A percentile compares a stretch with the other conserved stretches of the same genome.
phyloP scores from a whole-genome alignment of 2,888 invertebrate species.

The Odontocerum albicorne region DNA sequence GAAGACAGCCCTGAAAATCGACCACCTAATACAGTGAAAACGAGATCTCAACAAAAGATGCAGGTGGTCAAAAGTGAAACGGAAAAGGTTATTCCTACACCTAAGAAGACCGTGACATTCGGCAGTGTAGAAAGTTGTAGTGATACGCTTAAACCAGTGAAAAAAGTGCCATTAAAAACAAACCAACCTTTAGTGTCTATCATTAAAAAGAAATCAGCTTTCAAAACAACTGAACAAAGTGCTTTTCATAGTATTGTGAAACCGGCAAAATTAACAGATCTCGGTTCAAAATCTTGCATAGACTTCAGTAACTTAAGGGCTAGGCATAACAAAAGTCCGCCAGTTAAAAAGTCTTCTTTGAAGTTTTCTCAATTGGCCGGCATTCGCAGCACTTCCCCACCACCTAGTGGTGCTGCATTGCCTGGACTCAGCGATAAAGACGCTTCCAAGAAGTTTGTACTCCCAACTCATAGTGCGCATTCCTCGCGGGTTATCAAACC shows the following conservation, averaged over 20 bases:
- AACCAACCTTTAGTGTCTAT: conserved; percentile 63
- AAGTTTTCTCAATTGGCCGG: conserved; percentile 55
- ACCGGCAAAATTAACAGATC: conserved; percentile 64
- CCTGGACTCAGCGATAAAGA: conserved; percentile 45
- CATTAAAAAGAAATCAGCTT: conserved; percentile 63
- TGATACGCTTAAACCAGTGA: conserved; percentile 59
- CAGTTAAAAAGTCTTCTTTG: conserved; percentile 31
- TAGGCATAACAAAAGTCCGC: conserved; percentile 52
- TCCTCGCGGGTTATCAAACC: conserved; percentile 88
- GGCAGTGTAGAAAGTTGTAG: conserved; percentile 66
- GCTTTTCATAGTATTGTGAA: conserved; percentile 62
- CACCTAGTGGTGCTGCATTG: conserved; percentile 42
- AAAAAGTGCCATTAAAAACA: conserved; percentile 60
- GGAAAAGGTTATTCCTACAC: conserved; percentile 49
- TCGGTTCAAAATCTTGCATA: conserved; percentile 59
- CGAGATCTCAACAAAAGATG: conserved; percentile 58
- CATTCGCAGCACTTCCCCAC: conserved; percentile 53
- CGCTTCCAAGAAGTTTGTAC: conserved; percentile 64
- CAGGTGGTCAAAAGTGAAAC: conserved; percentile 45
- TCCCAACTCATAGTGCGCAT: conserved; percentile 80
- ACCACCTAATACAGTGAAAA: conserved; percentile 35
- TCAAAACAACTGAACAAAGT: conserved; percentile 59
- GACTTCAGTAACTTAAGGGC: conserved; percentile 55
- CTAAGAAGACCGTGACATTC: conserved; percentile 66
- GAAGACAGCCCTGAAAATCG: neutral